A percentile compares a stretch with the other conserved stretches of the same genome.
Conservation (phyloP, 1,140 invertebrate genomes). For the Hycleus cichorii region DNA sequence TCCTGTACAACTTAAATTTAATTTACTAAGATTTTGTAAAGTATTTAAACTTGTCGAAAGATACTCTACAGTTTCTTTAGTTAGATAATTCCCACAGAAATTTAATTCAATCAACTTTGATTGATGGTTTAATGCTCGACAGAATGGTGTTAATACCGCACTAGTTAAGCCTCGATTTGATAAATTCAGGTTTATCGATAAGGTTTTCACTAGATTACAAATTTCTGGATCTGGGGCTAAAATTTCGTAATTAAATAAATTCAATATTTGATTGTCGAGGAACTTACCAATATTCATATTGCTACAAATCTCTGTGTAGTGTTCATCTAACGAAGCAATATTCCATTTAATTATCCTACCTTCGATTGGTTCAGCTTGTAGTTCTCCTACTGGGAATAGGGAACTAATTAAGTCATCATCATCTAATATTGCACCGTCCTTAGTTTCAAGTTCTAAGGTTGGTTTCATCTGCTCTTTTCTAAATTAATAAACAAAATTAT, state of each 20-base stretch:
- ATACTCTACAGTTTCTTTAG: slow-evolving; percentile 48
- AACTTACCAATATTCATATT: slow-evolving; percentile 48
- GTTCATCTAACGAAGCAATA: slow-evolving; percentile 51
- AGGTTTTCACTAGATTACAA: slow-evolving; percentile 45
- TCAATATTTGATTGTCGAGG: not conserved
- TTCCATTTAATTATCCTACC: slow-evolving; percentile 57
- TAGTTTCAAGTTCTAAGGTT: slow-evolving; percentile 54
- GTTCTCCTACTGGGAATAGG: slow-evolving; percentile 45
- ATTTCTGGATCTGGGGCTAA: slow-evolving; percentile 43
- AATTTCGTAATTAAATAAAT: slow-evolving; percentile 2
- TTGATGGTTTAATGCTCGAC: slow-evolving; percentile 54
- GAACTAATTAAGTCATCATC: slow-evolving; percentile 55
- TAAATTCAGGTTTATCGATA: slow-evolving; percentile 49
- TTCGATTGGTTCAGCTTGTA: slow-evolving; percentile 44
- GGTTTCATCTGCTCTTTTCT: slow-evolving; percentile 58
- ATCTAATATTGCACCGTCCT: slow-evolving; percentile 57
- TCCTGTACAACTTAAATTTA: slow-evolving; percentile 51
- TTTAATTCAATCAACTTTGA: slow-evolving; percentile 50
- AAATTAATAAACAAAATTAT: slow-evolving; percentile 23
- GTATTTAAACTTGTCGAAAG: slow-evolving; percentile 49
- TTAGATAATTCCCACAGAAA: slow-evolving; percentile 51
- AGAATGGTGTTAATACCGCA: slow-evolving; percentile 47
- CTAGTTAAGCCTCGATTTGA: slow-evolving; percentile 44
- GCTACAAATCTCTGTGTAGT: slow-evolving; percentile 57
- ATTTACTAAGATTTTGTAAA: slow-evolving; percentile 46